Conservation (phyloP, 2,797 vertebrate genomes). For the Chelonia mydas region DNA sequence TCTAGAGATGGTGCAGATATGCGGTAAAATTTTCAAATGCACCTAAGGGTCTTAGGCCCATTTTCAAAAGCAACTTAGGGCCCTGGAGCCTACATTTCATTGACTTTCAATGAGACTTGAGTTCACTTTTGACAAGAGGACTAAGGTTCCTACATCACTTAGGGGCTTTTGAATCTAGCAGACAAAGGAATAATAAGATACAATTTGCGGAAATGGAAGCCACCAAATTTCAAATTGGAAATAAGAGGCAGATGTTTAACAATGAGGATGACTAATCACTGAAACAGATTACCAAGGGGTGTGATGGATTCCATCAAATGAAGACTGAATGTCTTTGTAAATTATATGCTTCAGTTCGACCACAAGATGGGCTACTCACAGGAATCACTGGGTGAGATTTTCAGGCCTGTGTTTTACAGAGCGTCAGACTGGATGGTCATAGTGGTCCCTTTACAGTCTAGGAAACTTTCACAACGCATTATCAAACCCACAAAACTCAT, state of each 20-base stretch:
- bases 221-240: not conserved
- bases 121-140: not conserved
- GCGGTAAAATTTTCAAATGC: not conserved
- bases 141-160: not conserved
- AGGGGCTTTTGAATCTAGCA: not conserved
- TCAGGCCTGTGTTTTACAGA: not conserved
- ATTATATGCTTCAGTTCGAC: not conserved
- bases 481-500: not conserved
- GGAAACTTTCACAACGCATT: not conserved
- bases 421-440: not conserved
- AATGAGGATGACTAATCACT: not conserved
- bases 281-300: not conserved
- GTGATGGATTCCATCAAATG: not conserved
- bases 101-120: not conserved
- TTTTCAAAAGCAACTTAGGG: not conserved
- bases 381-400: not conserved
- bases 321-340: too few relatives aligned
- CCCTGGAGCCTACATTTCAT: not conserved
- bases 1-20: not conserved
- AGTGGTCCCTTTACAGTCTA: not conserved
- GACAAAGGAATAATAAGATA: not conserved
- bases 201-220: not conserved
- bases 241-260: not conserved
- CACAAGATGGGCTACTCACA: not conserved
- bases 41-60: not conserved